These are phyloP conservation scores for Corynorhinus townsendii DNA, from an alignment of 2,113 vertebrate genomes.

Conservation along the genomic window DNA sequence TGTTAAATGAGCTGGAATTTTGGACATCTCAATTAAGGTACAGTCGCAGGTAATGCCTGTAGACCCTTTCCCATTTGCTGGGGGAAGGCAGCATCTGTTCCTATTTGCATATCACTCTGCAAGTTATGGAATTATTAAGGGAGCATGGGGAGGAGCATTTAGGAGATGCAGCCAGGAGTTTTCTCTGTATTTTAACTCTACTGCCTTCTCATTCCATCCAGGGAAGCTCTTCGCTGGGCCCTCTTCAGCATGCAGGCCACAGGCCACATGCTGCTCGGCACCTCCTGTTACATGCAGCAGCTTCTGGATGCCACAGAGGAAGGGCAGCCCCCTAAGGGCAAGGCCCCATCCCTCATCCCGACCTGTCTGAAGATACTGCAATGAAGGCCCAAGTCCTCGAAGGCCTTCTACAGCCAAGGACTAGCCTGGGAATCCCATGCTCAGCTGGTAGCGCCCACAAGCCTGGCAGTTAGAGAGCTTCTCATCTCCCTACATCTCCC, in stretches of 20 bases:
- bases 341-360: background rate
- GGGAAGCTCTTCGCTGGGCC: constrained; percentile 91
- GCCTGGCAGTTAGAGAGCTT: background rate
- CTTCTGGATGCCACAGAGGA: constrained; percentile 88
- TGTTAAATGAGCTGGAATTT: background rate
- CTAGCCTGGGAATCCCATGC: background rate
- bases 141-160: background rate
- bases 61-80: background rate
- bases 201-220: constrained; percentile 59
- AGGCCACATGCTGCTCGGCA: constrained; percentile 91
- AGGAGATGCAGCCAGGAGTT: background rate
- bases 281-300: constrained; percentile 93
- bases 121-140: background rate
- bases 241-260: constrained; percentile 93
- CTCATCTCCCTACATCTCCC: background rate
- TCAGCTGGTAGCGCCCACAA: background rate
- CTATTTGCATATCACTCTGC: background rate
- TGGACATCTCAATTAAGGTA: background rate
- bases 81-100: background rate
- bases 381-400: constrained; percentile 39
- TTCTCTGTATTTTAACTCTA: background rate
- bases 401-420: background rate
- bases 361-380: constrained; percentile 70
- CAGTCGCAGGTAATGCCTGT: background rate
- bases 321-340: constrained; percentile 46